These are phyloP conservation scores for Xylota segnis DNA, from an alignment of 2,888 invertebrate species.

Conservation along the genomic window DNA sequence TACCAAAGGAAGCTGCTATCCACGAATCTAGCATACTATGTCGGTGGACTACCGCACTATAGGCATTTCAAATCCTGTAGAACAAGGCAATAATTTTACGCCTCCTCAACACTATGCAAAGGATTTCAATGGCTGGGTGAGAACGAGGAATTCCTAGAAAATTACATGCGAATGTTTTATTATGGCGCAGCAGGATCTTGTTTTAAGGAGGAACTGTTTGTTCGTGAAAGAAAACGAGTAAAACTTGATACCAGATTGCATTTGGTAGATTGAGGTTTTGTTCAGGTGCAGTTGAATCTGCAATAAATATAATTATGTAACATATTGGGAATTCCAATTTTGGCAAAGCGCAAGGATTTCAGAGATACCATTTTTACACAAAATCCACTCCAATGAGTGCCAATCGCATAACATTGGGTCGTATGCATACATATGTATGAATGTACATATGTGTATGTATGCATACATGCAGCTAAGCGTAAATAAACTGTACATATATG, in stretches of 20 bases:
- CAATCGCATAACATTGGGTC: neutral
- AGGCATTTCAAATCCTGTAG: constrained; percentile 61
- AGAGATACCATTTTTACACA: neutral
- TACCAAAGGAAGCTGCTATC: constrained; percentile 18
- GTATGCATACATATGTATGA: too few relatives aligned
- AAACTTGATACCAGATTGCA: constrained; percentile 51
- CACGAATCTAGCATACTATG: constrained; percentile 50
- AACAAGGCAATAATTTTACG: constrained; percentile 71
- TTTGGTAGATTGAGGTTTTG: constrained; percentile 63
- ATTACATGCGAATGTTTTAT: constrained; percentile 60
- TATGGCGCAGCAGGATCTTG: constrained; percentile 34
- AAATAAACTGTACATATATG: too few relatives aligned
- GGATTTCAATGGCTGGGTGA: constrained; percentile 14
- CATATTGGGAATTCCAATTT: constrained; percentile 32
- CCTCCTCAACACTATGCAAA: constrained; percentile 50
- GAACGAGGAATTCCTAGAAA: constrained; percentile 46
- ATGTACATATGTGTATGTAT: too few relatives aligned
- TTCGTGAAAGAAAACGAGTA: constrained; percentile 31
- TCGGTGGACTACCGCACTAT: constrained; percentile 35
- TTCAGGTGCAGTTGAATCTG: constrained; percentile 53
- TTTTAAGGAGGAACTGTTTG: constrained; percentile 29
- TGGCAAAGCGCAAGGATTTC: constrained; percentile 26
- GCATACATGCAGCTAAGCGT: too few relatives aligned
- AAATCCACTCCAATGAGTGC: neutral
- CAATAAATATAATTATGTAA: constrained; percentile 62